Conservation (phyloP, 2,797 vertebrate genomes). For the Takifugu rubripes region DNA sequence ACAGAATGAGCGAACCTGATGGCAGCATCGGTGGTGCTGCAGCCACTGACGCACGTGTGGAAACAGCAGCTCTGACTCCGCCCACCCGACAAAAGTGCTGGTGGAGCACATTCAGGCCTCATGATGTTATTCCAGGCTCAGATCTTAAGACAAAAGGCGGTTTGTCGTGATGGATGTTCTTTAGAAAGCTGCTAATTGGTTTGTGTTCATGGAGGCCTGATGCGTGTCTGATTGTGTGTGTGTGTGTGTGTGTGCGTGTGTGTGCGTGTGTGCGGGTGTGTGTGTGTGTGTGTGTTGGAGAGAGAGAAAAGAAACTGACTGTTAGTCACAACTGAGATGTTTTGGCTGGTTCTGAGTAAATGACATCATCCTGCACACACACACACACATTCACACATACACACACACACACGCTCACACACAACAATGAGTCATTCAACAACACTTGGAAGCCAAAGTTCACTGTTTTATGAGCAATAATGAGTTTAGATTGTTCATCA, state of each 20-base stretch:
- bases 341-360: constrained; percentile 55
- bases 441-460: no score
- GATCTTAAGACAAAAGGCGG: constrained; percentile 29
- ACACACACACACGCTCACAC: no score
- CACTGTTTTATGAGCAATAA: no score
- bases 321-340: constrained; percentile 69
- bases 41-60: constrained; percentile 5
- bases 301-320: constrained; percentile 60
- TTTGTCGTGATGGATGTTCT: constrained; percentile 43
- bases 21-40: not conserved
- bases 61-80: constrained; percentile 19
- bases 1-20: not conserved
- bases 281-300: constrained; percentile 15
- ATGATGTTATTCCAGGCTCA: constrained; percentile 44
- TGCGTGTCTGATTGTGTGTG: constrained; percentile 16
- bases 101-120: constrained; percentile 13
- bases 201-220: constrained; percentile 9
- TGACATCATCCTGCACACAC: constrained; percentile 59
- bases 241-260: constrained; percentile 10
- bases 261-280: constrained; percentile 5
- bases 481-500: no score
- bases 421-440: no score
- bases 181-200: constrained; percentile 35
- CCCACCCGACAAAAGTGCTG: constrained; percentile 15
- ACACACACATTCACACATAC: no score